A percentile compares a stretch with the other conserved stretches of the same genome.
Evolutionary conservation across 2,888 invertebrate genomes (phyloP).

Genomic region (Megamerina dolium): DNA sequence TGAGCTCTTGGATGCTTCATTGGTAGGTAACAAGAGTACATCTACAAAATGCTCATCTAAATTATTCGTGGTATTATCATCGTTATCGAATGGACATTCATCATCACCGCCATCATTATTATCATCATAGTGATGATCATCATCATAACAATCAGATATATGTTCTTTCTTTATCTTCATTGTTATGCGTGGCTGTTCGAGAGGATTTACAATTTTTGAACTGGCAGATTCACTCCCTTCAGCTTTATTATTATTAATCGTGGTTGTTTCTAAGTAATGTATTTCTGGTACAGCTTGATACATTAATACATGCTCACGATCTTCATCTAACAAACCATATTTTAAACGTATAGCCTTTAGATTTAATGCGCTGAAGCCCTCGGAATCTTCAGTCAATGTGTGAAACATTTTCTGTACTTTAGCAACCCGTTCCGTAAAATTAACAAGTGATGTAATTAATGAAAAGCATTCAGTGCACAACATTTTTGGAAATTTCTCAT

Average conservation of each 20-base stretch:
- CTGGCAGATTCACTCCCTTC: too few species aligned
- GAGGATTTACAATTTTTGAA: too few species aligned
- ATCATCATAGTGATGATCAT: conserved; percentile 9
- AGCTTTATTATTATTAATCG: too few species aligned
- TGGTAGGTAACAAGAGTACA: too few species aligned
- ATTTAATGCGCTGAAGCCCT: conserved; percentile 4
- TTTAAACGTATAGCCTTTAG: conserved; percentile 17
- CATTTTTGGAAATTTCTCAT: conserved; percentile 35
- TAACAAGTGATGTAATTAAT: conserved; percentile 32
- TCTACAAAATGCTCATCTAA: too few species aligned
- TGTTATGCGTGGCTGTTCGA: conserved; percentile 4
- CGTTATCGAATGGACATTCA: conserved; percentile 12
- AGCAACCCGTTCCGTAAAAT: conserved; percentile 37
- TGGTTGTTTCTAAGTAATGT: conserved; percentile 29
- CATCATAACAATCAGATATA: conserved; percentile 3
- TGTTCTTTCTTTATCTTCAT: conserved; percentile 22
- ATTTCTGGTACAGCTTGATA: conserved; percentile 22
- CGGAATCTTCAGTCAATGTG: conserved; percentile 26
- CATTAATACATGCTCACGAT: conserved; percentile 17
- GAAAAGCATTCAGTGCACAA: too few species aligned
- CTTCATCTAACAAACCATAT: conserved; percentile 28
- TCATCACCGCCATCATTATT: conserved; percentile 14
- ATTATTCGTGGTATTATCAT: not conserved
- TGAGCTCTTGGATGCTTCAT: too few species aligned
- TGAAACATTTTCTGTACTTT: conserved; percentile 40